A percentile compares a stretch with the other conserved stretches of the same genome.
Evolutionary conservation across 1,140 invertebrate species (phyloP).

Genomic region (Muscidifurax raptorellus): DNA sequence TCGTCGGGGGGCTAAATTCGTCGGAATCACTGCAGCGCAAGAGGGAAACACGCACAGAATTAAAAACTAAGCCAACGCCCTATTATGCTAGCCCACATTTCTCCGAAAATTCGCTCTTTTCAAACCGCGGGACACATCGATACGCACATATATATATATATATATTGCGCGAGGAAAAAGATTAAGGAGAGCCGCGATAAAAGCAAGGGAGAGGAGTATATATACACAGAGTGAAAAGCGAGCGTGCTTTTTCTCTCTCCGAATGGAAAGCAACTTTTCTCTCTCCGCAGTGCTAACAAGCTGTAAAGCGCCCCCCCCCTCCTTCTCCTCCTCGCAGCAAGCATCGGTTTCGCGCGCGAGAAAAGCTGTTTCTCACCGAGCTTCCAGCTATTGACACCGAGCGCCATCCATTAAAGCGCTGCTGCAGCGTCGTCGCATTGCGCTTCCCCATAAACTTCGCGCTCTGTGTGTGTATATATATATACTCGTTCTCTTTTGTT

Average conservation of each 20-base stretch:
- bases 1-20: background rate
- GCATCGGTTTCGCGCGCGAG: background rate
- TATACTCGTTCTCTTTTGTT: background rate
- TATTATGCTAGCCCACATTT: background rate
- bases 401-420: slow-evolving; percentile 30
- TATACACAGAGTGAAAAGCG: background rate
- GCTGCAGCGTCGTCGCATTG: slow-evolving; percentile 51
- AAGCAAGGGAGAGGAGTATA: too few species aligned
- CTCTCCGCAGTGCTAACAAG: slow-evolving; percentile 20
- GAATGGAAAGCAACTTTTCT: slow-evolving; percentile 40
- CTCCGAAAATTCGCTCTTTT: background rate
- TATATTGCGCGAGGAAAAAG: background rate
- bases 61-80: background rate
- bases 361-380: slow-evolving; percentile 19
- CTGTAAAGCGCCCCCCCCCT: background rate
- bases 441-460: slow-evolving; percentile 60
- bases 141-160: background rate
- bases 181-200: background rate
- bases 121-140: background rate
- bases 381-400: slow-evolving; percentile 27
- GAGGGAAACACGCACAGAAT: background rate
- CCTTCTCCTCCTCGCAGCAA: background rate
- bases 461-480: too few species aligned
- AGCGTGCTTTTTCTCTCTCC: background rate
- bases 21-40: background rate